Conservation (phyloP, 2,113 vertebrate genomes). For the Chaetodon trifascialis region DNA sequence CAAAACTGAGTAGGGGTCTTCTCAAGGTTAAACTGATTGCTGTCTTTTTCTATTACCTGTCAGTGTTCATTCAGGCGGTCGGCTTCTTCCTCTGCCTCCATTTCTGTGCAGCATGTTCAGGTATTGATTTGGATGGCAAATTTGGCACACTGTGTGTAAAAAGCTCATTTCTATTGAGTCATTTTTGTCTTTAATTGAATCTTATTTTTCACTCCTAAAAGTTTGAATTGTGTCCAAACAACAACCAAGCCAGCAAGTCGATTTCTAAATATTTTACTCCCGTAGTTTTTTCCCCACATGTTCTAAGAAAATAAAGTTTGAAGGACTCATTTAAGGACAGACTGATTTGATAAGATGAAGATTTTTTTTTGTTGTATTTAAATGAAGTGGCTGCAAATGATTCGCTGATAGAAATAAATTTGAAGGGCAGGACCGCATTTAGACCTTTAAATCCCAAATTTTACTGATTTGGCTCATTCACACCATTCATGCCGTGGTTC, state of each 20-base stretch:
- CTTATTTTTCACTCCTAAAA: neutral
- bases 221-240: too few relatives aligned
- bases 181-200: neutral
- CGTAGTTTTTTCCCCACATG: neutral
- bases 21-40: slow-evolving; percentile 68
- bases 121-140: slow-evolving; percentile 18
- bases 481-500: neutral
- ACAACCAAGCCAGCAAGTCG: neutral
- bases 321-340: neutral
- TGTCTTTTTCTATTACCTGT: slow-evolving; percentile 35
- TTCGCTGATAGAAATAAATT: neutral
- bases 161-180: neutral
- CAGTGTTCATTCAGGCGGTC: slow-evolving; percentile 16
- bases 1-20: slow-evolving; percentile 51
- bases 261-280: neutral
- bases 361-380: neutral
- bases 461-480: neutral
- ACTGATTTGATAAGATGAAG: neutral
- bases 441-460: neutral
- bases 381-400: neutral
- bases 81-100: neutral
- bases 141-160: neutral
- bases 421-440: neutral
- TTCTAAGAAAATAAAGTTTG: neutral
- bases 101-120: neutral